phyloP scores from a whole-genome alignment of 2,888 invertebrate species.

The Phragmatobia fuliginosa region DNA sequence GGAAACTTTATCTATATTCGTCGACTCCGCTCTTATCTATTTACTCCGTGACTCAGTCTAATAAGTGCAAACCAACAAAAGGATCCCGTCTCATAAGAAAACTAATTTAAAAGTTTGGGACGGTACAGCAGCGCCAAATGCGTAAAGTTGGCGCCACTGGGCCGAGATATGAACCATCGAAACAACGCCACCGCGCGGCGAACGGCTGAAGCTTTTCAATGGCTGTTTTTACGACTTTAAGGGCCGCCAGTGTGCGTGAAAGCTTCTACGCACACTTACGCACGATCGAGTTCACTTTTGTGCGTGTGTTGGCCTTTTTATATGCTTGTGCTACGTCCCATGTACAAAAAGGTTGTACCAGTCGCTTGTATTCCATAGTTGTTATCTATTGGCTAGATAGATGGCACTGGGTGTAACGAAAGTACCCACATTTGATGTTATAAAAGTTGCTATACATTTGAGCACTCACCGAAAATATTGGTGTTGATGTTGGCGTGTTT shows the following conservation, averaged over 20 bases:
- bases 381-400: slow-evolving; percentile 77
- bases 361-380: slow-evolving; percentile 63
- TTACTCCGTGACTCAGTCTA: slow-evolving; percentile 53
- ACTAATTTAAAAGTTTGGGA: slow-evolving; percentile 68
- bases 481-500: slow-evolving; percentile 57
- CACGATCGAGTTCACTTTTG: slow-evolving; percentile 65
- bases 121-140: slow-evolving; percentile 75
- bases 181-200: slow-evolving; percentile 82
- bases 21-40: slow-evolving; percentile 33
- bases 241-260: slow-evolving; percentile 70
- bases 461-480: slow-evolving; percentile 71
- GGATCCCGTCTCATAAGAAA: slow-evolving; percentile 67
- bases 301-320: slow-evolving; percentile 76
- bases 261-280: slow-evolving; percentile 74
- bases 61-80: slow-evolving; percentile 59
- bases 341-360: slow-evolving; percentile 71
- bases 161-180: slow-evolving; percentile 69
- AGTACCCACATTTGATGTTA: slow-evolving; percentile 40
- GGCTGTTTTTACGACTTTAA: slow-evolving; percentile 71
- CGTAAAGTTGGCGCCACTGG: slow-evolving; percentile 56
- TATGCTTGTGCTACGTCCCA: slow-evolving; percentile 74
- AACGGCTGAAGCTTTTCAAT: slow-evolving; percentile 84
- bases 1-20: slow-evolving; percentile 26
- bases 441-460: slow-evolving; percentile 46
- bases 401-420: slow-evolving; percentile 77